Conservation (phyloP, 92 coral and sea anemone species). For the Galaxea fascicularis region DNA sequence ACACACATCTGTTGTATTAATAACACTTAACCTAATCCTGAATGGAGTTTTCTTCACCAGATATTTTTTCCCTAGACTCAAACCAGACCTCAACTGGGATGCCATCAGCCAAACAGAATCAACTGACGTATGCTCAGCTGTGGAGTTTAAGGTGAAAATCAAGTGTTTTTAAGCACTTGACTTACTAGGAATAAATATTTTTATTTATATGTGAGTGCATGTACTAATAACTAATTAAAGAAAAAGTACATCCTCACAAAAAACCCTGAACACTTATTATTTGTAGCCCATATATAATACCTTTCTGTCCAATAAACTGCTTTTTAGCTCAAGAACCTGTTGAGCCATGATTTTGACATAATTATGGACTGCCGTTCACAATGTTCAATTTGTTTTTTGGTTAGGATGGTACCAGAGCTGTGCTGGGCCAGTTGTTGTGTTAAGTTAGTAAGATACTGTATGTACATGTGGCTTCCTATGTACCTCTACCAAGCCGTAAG, state of each 20-base stretch:
- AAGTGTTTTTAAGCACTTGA: neutral
- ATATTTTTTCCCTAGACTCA: neutral
- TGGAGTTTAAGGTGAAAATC: constrained; percentile 73
- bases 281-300: too few species aligned
- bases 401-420: constrained; percentile 95
- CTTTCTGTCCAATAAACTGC: too few species aligned
- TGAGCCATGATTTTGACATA: neutral
- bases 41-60: neutral
- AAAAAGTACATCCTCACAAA: too few species aligned
- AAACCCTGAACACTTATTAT: too few species aligned
- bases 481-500: constrained; percentile 90
- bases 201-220: too few species aligned
- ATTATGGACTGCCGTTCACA: neutral
- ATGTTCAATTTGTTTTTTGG: neutral
- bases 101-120: constrained; percentile 41
- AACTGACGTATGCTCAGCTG: constrained; percentile 72
- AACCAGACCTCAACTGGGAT: constrained; percentile 17
- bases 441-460: constrained; percentile 95
- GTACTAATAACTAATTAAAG: too few species aligned
- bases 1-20: too few species aligned
- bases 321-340: neutral
- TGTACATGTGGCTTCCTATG: constrained; percentile 99
- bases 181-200: too few species aligned
- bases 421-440: constrained; percentile 89
- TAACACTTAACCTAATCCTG: too few species aligned